These are phyloP conservation scores for Callyntrura guangdongensis DNA, from an alignment of 2,888 invertebrate genomes.

Conservation along the genomic window DNA sequence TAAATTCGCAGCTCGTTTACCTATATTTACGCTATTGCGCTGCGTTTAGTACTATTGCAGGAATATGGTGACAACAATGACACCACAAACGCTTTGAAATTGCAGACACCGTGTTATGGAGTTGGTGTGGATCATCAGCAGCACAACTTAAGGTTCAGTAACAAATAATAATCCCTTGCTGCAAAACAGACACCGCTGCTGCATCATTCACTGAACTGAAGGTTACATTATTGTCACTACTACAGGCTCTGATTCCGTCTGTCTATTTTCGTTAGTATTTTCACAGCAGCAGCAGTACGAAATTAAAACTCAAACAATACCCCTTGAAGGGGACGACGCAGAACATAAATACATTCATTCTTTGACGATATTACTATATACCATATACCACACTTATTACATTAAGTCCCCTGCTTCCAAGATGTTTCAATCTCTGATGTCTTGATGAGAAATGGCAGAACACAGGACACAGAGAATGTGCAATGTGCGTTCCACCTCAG, in stretches of 20 bases:
- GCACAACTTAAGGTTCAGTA: too few species aligned
- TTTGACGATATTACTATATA: not conserved
- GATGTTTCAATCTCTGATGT: too few species aligned
- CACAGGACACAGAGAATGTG: not conserved
- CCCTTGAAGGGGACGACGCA: too few species aligned
- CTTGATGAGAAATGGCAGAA: not conserved
- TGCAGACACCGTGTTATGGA: not conserved
- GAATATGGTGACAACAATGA: not conserved
- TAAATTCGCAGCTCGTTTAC: not conserved
- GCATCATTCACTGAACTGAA: not conserved
- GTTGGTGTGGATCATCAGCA: not conserved
- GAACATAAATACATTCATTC: too few species aligned
- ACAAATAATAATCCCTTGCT: too few species aligned
- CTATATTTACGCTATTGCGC: not conserved
- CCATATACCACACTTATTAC: too few species aligned
- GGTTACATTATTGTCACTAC: not conserved
- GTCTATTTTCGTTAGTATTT: too few species aligned
- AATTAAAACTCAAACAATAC: too few species aligned
- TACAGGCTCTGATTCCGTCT: too few species aligned
- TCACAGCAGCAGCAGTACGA: too few species aligned
- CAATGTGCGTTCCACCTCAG: slow-evolving; percentile 54
- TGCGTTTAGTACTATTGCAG: not conserved
- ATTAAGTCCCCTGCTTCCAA: not conserved
- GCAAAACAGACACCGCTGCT: not conserved
- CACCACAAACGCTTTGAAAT: slow-evolving; percentile 25